Evolutionary conservation across 2,888 invertebrate species (phyloP).

Genomic region (Drosophila flavopinicola): DNA sequence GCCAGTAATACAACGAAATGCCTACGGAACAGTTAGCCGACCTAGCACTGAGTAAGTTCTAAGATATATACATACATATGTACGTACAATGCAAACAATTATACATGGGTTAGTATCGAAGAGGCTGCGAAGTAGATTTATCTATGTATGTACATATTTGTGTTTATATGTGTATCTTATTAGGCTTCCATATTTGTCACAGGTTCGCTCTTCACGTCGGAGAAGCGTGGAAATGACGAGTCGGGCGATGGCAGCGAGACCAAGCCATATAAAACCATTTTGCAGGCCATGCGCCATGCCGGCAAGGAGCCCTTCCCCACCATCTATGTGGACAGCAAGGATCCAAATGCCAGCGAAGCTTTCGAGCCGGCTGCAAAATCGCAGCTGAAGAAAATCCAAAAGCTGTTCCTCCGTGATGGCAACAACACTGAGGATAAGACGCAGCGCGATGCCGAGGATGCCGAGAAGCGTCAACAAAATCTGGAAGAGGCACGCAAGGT

Average conservation of each 20-base stretch:
- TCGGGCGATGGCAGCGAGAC: constrained; percentile 92
- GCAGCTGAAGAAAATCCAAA: constrained; percentile 96
- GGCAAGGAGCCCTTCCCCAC: constrained; percentile 94
- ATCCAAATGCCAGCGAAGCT: constrained; percentile 86
- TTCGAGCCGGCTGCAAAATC: constrained; percentile 95
- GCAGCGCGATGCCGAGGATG: constrained; percentile 91
- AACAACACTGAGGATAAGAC: constrained; percentile 91
- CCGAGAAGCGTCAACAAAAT: constrained; percentile 92
- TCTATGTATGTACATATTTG: too few relatives aligned
- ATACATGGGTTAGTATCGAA: too few relatives aligned
- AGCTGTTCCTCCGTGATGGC: constrained; percentile 93
- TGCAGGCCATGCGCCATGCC: constrained; percentile 94
- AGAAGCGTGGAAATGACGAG: constrained; percentile 93
- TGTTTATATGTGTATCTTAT: too few relatives aligned
- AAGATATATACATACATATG: too few relatives aligned
- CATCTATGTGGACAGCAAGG: constrained; percentile 93
- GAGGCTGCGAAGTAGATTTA: too few relatives aligned
- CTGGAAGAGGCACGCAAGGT: constrained; percentile 96
- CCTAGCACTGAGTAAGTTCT: too few relatives aligned
- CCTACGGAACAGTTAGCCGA: too few relatives aligned
- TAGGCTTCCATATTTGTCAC: background rate
- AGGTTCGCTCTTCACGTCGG: constrained; percentile 92
- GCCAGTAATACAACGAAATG: too few relatives aligned
- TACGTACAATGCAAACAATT: too few relatives aligned
- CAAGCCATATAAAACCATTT: constrained; percentile 95